Evolutionary conservation across 2,113 vertebrate genomes (phyloP).

Genomic region (Neodon shergylaensis): DNA sequence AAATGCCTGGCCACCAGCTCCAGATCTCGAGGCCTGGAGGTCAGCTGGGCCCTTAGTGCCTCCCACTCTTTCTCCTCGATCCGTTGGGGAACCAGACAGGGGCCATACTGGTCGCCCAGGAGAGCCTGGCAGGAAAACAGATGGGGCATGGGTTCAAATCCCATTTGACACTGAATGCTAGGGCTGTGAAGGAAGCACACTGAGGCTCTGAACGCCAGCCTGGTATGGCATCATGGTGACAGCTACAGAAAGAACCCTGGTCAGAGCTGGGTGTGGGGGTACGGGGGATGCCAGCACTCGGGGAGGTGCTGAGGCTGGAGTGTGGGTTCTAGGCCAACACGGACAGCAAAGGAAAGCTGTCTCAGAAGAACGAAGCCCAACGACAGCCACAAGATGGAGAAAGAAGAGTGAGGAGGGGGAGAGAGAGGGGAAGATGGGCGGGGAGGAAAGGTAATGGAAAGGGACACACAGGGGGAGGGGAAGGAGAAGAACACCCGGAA

Average conservation of each 20-base stretch:
- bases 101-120: conserved; percentile 88
- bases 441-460: neutral
- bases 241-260: neutral
- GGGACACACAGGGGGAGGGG: neutral
- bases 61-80: conserved; percentile 87
- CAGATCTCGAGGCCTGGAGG: conserved; percentile 75
- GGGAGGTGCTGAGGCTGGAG: neutral
- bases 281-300: neutral
- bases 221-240: fast-evolving
- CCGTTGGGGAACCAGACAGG: conserved; percentile 81
- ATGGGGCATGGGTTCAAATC: neutral
- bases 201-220: fast-evolving
- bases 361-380: neutral
- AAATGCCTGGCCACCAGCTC: conserved; percentile 85
- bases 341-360: neutral
- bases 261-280: neutral
- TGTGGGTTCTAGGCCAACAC: neutral
- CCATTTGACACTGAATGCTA: fast-evolving
- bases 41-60: conserved; percentile 83
- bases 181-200: fast-evolving
- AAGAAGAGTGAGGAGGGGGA: neutral
- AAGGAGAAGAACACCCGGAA: neutral
- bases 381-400: neutral
- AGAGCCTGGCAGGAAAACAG: conserved; percentile 83
- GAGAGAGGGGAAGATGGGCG: too few relatives aligned